A percentile compares a stretch with the other conserved stretches of the same genome.
These are phyloP conservation scores for Thamnophis sirtalis DNA, from an alignment of 2,113 vertebrate genomes.

Conservation along the genomic window DNA sequence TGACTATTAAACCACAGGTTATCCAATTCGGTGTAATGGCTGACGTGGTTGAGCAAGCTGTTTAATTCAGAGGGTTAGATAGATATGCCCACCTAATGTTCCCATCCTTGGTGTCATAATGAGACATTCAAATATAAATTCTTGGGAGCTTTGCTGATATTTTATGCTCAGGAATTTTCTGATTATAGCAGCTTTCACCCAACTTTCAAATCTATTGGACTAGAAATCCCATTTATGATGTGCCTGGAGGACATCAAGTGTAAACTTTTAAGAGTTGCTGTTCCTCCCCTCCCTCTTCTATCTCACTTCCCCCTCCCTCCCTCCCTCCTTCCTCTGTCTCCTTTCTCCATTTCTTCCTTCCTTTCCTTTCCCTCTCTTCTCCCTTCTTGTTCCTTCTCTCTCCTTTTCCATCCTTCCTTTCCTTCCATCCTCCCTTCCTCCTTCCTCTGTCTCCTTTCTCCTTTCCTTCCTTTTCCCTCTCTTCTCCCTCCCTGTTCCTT, in stretches of 20 bases:
- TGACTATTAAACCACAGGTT: conserved; percentile 55
- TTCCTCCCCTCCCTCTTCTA: no score
- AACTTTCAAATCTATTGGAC: background rate
- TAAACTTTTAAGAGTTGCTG: background rate
- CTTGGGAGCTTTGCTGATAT: background rate
- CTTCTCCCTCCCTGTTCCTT: no score
- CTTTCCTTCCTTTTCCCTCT: no score
- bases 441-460: no score
- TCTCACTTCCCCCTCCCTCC: no score
- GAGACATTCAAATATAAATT: conserved; percentile 38
- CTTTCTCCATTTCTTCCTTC: no score
- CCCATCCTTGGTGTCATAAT: conserved; percentile 38
- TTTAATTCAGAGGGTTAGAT: conserved; percentile 33
- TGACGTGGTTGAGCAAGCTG: conserved; percentile 47
- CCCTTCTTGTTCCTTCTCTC: no score
- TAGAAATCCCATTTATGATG: background rate
- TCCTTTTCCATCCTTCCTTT: no score
- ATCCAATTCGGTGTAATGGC: conserved; percentile 43
- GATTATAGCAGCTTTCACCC: background rate
- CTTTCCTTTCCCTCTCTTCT: no score
- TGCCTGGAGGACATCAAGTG: background rate
- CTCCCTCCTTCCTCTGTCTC: no score
- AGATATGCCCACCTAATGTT: conserved; percentile 33
- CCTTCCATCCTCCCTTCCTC: no score
- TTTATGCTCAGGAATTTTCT: conserved; percentile 8